Conservation (phyloP, 2,797 vertebrate genomes). For the Sciaenops ocellatus region DNA sequence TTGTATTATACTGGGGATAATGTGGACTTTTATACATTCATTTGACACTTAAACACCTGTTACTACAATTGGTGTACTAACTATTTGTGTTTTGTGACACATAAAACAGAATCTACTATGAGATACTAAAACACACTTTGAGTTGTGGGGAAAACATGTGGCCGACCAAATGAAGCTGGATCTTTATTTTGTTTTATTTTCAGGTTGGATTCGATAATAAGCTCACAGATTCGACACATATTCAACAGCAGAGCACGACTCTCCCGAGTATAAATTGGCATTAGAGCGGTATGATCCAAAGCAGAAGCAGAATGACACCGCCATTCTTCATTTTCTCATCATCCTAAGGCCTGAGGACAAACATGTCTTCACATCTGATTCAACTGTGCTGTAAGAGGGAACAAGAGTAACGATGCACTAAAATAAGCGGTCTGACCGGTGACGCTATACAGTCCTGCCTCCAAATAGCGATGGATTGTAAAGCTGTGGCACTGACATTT, state of each 20-base stretch:
- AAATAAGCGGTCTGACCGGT: slow-evolving; percentile 3
- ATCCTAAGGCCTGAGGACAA: slow-evolving; percentile 8
- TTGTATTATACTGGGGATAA: slow-evolving; percentile 14
- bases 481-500: background rate
- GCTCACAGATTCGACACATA: background rate
- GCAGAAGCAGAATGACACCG: slow-evolving; percentile 21
- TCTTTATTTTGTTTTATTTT: background rate
- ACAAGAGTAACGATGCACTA: slow-evolving; percentile 17
- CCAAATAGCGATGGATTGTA: background rate
- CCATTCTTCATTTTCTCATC: slow-evolving; percentile 19
- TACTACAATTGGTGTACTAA: background rate
- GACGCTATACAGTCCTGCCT: background rate
- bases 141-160: background rate
- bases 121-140: background rate
- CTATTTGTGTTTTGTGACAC: slow-evolving; percentile 7
- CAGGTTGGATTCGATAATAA: background rate
- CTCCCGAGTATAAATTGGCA: background rate
- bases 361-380: slow-evolving; percentile 37
- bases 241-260: background rate
- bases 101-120: background rate
- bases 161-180: background rate
- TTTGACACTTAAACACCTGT: slow-evolving; percentile 26
- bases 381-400: slow-evolving; percentile 22
- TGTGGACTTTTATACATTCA: slow-evolving; percentile 18
- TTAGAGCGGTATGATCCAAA: slow-evolving; percentile 17